phyloP scores from a whole-genome alignment of 2,797 vertebrate species.

The Amblyraja radiata region DNA sequence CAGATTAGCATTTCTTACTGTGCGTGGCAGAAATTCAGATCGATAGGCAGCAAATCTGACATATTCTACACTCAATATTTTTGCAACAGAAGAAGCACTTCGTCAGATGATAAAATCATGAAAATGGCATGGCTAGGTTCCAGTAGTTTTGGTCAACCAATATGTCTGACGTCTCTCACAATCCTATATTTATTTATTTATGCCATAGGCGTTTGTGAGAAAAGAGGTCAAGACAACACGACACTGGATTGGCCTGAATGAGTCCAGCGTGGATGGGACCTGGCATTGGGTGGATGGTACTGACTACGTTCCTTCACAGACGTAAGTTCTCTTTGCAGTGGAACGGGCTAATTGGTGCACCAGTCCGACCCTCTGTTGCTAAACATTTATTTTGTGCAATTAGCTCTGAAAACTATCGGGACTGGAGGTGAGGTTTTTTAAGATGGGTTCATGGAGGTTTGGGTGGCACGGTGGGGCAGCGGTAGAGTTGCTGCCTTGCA shows the following conservation, averaged over 20 bases:
- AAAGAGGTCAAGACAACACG: too few species aligned
- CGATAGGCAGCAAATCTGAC: too few species aligned
- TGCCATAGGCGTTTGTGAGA: not conserved
- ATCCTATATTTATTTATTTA: not conserved
- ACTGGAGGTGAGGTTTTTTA: not conserved
- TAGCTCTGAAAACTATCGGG: not conserved
- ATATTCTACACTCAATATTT: too few species aligned
- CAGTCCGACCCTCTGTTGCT: not conserved
- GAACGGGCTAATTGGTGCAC: not conserved
- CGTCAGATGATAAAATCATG: too few species aligned
- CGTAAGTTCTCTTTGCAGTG: not conserved
- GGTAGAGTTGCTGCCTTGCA: too few species aligned
- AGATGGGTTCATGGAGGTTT: not conserved
- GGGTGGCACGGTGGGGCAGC: too few species aligned
- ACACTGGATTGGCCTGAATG: not conserved
- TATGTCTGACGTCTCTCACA: not conserved
- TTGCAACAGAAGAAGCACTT: too few species aligned
- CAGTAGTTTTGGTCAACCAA: not conserved
- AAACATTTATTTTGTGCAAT: not conserved
- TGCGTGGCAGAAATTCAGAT: too few species aligned
- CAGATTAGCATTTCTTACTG: too few species aligned
- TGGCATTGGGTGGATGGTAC: conserved; percentile 18
- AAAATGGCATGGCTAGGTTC: not conserved
- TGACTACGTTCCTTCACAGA: not conserved
- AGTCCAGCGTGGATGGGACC: not conserved